These are phyloP conservation scores for Cosmia pyralina DNA, from an alignment of 2,888 invertebrate species.

Conservation along the genomic window DNA sequence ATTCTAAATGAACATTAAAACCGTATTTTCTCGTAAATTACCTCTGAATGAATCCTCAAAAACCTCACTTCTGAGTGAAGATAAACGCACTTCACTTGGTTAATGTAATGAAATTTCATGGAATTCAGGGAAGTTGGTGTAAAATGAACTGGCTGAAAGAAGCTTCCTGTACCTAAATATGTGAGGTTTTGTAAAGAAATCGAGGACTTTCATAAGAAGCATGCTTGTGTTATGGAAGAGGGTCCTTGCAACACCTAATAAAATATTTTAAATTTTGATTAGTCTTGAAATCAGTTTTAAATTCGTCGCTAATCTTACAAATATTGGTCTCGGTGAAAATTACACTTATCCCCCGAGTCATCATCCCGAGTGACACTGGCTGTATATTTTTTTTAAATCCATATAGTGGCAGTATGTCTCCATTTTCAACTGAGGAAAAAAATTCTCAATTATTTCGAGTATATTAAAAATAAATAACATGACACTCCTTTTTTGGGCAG, in stretches of 20 bases:
- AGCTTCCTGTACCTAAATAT: slow-evolving; percentile 75
- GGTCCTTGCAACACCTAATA: slow-evolving; percentile 10
- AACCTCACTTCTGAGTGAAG: slow-evolving; percentile 68
- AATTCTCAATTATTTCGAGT: no score
- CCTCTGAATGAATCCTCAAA: slow-evolving; percentile 64
- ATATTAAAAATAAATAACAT: no score
- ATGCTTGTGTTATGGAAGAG: slow-evolving; percentile 64
- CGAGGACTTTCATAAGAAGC: slow-evolving; percentile 54
- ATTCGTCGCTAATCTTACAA: no score
- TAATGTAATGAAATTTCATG: slow-evolving; percentile 87
- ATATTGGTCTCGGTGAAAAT: no score
- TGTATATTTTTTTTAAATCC: no score
- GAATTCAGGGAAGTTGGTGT: slow-evolving; percentile 78
- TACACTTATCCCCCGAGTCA: no score
- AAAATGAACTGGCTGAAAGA: slow-evolving; percentile 83
- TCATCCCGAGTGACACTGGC: no score
- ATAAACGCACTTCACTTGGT: slow-evolving; percentile 82
- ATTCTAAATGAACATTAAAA: slow-evolving; percentile 68
- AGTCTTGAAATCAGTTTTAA: not conserved
- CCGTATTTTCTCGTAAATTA: slow-evolving; percentile 69
- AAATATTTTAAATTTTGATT: not conserved
- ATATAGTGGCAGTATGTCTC: no score
- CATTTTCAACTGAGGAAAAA: no score
- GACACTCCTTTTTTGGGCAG: no score
- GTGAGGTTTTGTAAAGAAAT: slow-evolving; percentile 81